Conservation (phyloP, 2,113 vertebrate species). For the Epinephelus fuscoguttatus region DNA sequence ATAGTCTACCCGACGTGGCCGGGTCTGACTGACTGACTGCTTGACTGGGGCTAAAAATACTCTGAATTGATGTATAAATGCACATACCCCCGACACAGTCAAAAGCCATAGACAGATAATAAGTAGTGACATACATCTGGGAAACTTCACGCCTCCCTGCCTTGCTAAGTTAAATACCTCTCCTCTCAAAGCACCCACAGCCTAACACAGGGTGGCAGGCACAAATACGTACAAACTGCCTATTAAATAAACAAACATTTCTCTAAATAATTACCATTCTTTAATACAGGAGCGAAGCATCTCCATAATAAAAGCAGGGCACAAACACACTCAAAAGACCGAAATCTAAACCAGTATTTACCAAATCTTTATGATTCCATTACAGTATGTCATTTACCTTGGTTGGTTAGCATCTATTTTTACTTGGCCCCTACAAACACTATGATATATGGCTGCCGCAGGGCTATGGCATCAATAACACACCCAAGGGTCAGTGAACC, state of each 20-base stretch:
- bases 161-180: slow-evolving; percentile 1
- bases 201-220: background rate
- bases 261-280: background rate
- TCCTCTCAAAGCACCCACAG: slow-evolving; percentile 13
- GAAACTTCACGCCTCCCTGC: background rate
- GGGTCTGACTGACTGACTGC: slow-evolving; percentile 31
- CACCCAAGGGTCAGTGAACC: background rate
- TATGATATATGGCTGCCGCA: slow-evolving; percentile 2
- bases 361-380: background rate
- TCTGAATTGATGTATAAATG: slow-evolving; percentile 8
- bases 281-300: background rate
- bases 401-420: background rate
- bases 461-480: slow-evolving; percentile 1
- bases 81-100: background rate
- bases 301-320: background rate
- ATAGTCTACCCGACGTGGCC: slow-evolving; percentile 14
- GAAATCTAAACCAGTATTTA: background rate
- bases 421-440: background rate
- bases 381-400: background rate
- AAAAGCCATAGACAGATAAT: background rate
- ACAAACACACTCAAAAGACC: background rate
- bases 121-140: background rate
- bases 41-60: slow-evolving; percentile 41
- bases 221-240: slow-evolving; percentile 1
- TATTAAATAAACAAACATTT: background rate